Evolutionary conservation across 2,113 vertebrate species (phyloP), one percentile per base, ranked within the genome.

Genomic region (Philantomba maxwellii): DNA sequence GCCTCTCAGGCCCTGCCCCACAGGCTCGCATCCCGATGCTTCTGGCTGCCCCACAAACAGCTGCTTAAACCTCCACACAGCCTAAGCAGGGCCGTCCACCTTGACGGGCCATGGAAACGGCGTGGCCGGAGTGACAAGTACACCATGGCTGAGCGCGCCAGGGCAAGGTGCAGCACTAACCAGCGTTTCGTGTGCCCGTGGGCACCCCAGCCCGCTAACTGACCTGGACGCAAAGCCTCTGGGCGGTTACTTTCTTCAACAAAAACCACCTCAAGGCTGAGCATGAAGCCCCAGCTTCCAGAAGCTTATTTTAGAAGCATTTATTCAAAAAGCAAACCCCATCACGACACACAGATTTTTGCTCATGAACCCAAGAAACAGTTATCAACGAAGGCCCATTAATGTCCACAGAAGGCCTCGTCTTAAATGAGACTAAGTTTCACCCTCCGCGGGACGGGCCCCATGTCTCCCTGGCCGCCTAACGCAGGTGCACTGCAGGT

Each of bases 51-150:
- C 82, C 8, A 6, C 19, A 5, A 39, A 16, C 11, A 4, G 60
- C 77, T 49, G 1, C 51, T 12, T 3, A 5, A 4, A 7, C 4
- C 30, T 28, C 3, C 5, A 0, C 43, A 30, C 21, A 19, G 49
- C 43, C 53, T 16, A 3, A 3, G 30, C 17, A 9, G 25, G 60
- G 21, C 36, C 5, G 1, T 10, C 36, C 14, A 11, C 7, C 53
- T 26, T 23, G 2, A 5, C 1, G 0, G 19, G 45, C 64, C 78
- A 19, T 7, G 7, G 2, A 30, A 16, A 10, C 30, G 0, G 10
- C 0, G 1, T 2, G 13, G 47, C 23, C 1, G 0, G n/a, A 4
- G 16, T 0, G 11, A 30, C 13, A 2, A 23, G 23, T 1, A 6
- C 11, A 6, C 4, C 1, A 2, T 0, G 0, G 53, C 36, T 28